These are phyloP conservation scores for Hippopotamyrus pictus DNA, from an alignment of 2,797 vertebrate genomes.

Conservation along the genomic window DNA sequence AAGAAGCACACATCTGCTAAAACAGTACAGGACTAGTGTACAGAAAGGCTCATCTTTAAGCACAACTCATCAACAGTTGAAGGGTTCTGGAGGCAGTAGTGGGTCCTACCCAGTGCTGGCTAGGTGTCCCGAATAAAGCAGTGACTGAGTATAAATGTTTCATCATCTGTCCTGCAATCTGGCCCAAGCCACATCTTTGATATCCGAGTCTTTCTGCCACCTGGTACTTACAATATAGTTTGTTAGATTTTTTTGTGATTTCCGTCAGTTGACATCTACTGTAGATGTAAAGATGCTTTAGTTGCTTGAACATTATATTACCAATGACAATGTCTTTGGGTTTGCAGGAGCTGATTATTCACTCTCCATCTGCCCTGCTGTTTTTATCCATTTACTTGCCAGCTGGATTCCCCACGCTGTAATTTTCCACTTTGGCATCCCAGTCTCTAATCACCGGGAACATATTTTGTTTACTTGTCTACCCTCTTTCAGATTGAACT, in stretches of 20 bases:
- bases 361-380: background rate
- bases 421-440: background rate
- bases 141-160: background rate
- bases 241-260: background rate
- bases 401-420: background rate
- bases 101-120: background rate
- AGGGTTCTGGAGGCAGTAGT: background rate
- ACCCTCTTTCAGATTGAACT: background rate
- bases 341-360: background rate
- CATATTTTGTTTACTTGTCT: background rate
- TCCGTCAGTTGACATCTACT: background rate
- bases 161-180: background rate
- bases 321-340: background rate
- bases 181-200: background rate
- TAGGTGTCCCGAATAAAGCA: background rate
- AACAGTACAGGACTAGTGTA: background rate
- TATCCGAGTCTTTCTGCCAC: background rate
- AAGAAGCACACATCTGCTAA: background rate
- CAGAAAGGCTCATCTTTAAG: background rate
- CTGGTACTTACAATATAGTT: background rate
- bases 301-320: background rate
- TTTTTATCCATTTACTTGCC: background rate
- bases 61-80: background rate
- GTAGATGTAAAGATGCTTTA: background rate
- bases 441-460: background rate